phyloP scores from a whole-genome alignment of 2,797 vertebrate species.

The Pseudochromis fuscus region DNA sequence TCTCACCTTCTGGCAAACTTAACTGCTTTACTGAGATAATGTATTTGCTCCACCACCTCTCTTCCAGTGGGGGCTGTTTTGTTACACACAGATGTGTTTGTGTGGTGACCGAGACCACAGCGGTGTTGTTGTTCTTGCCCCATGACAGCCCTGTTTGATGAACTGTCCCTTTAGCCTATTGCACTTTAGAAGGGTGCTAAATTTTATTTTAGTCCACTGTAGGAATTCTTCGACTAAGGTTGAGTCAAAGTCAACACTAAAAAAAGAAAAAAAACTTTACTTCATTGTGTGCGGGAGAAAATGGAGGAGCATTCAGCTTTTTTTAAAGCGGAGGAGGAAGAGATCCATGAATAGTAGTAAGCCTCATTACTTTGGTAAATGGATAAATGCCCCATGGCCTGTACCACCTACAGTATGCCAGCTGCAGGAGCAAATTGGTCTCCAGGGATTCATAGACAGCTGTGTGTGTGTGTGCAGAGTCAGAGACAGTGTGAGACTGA shows the following conservation, averaged over 20 bases:
- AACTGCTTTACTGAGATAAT: constrained; percentile 12
- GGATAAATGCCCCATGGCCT: constrained; percentile 82
- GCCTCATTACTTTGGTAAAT: constrained; percentile 82
- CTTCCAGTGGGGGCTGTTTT: constrained; percentile 24
- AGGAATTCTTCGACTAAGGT: constrained; percentile 41
- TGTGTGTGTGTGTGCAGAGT: constrained; percentile 50
- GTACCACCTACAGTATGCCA: constrained; percentile 77
- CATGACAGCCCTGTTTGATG: constrained; percentile 12
- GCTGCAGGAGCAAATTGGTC: constrained; percentile 82
- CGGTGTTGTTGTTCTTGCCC: constrained; percentile 9
- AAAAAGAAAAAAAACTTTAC: constrained; percentile 43
- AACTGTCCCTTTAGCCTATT: constrained; percentile 27
- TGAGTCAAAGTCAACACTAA: constrained; percentile 52
- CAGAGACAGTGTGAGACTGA: constrained; percentile 35
- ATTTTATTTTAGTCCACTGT: constrained; percentile 32
- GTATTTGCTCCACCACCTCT: constrained; percentile 21
- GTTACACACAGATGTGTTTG: constrained; percentile 12
- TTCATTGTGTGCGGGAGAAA: constrained; percentile 52
- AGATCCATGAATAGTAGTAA: constrained; percentile 78
- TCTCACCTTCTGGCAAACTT: constrained; percentile 15
- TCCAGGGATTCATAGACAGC: constrained; percentile 68
- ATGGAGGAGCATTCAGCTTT: constrained; percentile 42
- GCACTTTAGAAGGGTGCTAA: constrained; percentile 20
- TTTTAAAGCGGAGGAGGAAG: constrained; percentile 58
- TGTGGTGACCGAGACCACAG: neutral